A percentile compares a stretch with the other conserved stretches of the same genome.
phyloP scores from a whole-genome alignment of 2,888 invertebrate species.

The Acanthosepion lycidas region DNA sequence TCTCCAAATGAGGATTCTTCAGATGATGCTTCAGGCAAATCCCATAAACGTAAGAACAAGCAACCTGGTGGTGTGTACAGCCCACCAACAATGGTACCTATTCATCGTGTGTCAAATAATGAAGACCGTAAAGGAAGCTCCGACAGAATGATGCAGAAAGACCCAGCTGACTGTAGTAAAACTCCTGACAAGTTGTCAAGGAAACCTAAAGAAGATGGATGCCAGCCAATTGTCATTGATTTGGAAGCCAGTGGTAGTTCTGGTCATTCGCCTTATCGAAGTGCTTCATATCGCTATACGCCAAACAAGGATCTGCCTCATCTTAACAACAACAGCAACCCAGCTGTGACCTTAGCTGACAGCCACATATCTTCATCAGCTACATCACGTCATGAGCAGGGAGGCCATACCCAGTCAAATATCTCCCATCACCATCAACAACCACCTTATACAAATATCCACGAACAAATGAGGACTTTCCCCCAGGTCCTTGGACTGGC shows the following conservation, averaged over 20 bases:
- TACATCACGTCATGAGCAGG: background rate
- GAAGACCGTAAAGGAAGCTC: background rate
- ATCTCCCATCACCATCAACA: slow-evolving; percentile 11
- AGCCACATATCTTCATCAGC: background rate
- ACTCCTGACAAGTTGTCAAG: background rate
- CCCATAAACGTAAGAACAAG: slow-evolving; percentile 33
- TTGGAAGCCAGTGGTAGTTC: slow-evolving; percentile 38
- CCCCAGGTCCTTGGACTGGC: slow-evolving; percentile 37
- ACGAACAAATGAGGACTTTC: slow-evolving; percentile 38
- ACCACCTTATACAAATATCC: background rate
- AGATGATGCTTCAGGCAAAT: background rate
- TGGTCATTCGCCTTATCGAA: slow-evolving; percentile 21
- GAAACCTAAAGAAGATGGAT: background rate
- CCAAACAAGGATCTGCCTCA: background rate
- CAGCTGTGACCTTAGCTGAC: background rate
- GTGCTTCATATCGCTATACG: background rate
- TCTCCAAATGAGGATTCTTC: slow-evolving; percentile 47
- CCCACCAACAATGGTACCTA: slow-evolving; percentile 44
- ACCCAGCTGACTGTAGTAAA: background rate
- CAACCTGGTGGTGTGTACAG: background rate
- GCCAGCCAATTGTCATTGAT: background rate
- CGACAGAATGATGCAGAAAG: background rate
- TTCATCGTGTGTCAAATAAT: slow-evolving; percentile 8
- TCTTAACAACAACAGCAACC: background rate
- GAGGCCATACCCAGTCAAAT: background rate